Conservation (phyloP, 2,797 vertebrate species). For the Micropoecilia bifurca region DNA sequence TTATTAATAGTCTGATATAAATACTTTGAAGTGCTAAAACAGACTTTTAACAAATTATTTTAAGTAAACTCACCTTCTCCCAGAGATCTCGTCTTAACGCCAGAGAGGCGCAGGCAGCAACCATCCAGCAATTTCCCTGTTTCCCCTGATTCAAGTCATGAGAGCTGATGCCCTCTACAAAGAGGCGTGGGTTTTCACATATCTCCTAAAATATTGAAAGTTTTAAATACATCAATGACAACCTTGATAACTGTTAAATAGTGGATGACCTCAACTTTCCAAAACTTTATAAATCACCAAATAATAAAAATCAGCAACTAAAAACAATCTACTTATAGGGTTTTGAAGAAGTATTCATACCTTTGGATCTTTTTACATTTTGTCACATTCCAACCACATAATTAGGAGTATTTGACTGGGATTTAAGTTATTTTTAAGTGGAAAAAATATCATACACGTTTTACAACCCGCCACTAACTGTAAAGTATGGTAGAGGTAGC, state of each 20-base stretch:
- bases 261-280: too few relatives aligned
- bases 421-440: too few relatives aligned
- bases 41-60: neutral
- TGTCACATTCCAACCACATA: too few relatives aligned
- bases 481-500: too few relatives aligned
- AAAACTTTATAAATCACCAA: too few relatives aligned
- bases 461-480: too few relatives aligned
- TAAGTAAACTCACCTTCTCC: constrained; percentile 83
- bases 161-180: constrained; percentile 90
- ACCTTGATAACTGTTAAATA: too few relatives aligned
- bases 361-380: neutral
- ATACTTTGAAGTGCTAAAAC: neutral
- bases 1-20: neutral
- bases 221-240: neutral
- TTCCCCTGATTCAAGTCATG: constrained; percentile 90
- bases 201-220: constrained; percentile 81
- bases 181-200: constrained; percentile 82
- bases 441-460: too few relatives aligned
- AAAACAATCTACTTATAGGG: neutral
- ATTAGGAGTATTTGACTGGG: too few relatives aligned
- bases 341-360: neutral
- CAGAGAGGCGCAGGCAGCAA: constrained; percentile 93
- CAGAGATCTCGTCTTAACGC: constrained; percentile 89
- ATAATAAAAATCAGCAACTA: neutral
- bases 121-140: constrained; percentile 94